Percentiles rank a stretch among this genome's conserved stretches.
Evolutionary conservation across 2,113 vertebrate species (phyloP).

Genomic region (Agelaius phoeniceus): DNA sequence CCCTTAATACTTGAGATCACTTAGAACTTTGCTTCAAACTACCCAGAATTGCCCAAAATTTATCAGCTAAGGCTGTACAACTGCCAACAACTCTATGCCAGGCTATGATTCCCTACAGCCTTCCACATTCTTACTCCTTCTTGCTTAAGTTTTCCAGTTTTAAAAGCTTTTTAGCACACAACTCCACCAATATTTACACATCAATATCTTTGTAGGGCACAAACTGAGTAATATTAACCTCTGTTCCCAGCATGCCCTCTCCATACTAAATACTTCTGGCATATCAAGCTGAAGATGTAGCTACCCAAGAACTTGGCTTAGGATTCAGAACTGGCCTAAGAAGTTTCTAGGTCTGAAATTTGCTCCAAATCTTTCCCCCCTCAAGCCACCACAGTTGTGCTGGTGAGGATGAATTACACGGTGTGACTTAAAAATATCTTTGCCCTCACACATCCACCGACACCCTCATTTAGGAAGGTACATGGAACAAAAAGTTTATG

Average conservation of each 20-base stretch:
- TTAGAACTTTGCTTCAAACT: neutral
- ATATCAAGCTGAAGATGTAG: neutral
- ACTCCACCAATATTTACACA: neutral
- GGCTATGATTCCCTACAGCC: neutral
- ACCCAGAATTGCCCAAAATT: neutral
- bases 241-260: neutral
- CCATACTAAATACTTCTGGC: neutral
- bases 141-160: neutral
- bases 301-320: neutral
- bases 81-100: neutral
- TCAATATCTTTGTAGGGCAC: neutral
- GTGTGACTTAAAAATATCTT: neutral
- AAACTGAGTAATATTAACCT: neutral
- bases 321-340: neutral
- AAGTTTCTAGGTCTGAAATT: neutral
- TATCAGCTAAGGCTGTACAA: neutral
- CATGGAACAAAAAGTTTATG: neutral
- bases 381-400: accelerated
- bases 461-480: neutral
- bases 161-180: neutral
- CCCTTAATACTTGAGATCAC: neutral
- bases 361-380: accelerated
- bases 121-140: neutral
- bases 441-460: neutral
- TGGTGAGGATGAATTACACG: neutral